These are phyloP conservation scores for Clarias fuscus DNA, from an alignment of 2,797 vertebrate species.

Conservation along the genomic window DNA sequence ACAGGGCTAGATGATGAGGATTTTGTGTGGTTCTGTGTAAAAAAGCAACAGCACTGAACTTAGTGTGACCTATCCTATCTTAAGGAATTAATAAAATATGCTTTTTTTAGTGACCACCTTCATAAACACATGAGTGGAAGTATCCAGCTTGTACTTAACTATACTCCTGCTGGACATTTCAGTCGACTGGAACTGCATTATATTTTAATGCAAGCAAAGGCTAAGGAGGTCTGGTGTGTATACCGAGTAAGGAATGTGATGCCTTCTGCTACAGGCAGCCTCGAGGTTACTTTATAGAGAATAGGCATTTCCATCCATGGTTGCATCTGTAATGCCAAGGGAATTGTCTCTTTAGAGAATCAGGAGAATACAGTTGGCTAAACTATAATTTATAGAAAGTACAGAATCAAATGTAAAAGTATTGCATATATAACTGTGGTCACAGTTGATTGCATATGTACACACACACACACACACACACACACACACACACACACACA, in stretches of 20 bases:
- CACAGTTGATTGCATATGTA: conserved; percentile 13
- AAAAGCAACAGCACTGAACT: background rate
- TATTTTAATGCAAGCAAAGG: conserved; percentile 24
- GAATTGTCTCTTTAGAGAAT: background rate
- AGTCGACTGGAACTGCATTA: conserved; percentile 3
- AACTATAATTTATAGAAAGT: conserved; percentile 6
- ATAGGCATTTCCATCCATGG: conserved; percentile 16
- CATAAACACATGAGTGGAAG: background rate
- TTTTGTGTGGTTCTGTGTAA: conserved; percentile 16
- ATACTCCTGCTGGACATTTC: conserved; percentile 9
- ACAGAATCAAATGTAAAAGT: background rate
- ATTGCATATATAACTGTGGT: background rate
- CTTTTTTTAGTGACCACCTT: conserved; percentile 14
- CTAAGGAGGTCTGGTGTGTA: conserved; percentile 21
- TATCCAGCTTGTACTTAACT: background rate
- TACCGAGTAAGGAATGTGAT: conserved; percentile 34
- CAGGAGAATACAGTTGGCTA: conserved; percentile 13
- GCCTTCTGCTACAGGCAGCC: conserved; percentile 22
- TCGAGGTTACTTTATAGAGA: conserved; percentile 12
- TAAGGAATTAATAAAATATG: conserved; percentile 43
- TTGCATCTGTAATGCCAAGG: background rate
- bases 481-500: no score
- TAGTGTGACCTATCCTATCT: background rate
- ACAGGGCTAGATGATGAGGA: background rate
- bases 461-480: conserved; percentile 2